Evolutionary conservation across 2,113 vertebrate species (phyloP), one percentile per base, ranked within the genome.

Genomic region (Zosterops pallidus): DNA sequence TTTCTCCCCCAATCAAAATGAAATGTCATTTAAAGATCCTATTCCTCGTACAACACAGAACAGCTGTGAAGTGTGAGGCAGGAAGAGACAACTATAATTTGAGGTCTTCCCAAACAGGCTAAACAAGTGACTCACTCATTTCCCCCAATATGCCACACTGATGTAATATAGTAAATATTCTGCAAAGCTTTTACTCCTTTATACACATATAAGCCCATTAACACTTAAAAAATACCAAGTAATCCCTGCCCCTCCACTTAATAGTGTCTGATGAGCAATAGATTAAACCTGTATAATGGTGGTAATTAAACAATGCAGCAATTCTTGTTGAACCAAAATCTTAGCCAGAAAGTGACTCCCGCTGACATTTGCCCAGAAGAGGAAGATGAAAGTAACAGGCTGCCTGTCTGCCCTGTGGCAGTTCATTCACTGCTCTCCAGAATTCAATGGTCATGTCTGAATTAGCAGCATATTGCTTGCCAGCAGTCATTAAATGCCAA

Each of bases 401-500:
- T 52, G 88, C 44, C 79, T 93, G 75, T 53, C 50, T 76, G 83
- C 86, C 83, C 80, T 52, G 59, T 65, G 63, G 93, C 80, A 49
- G 53, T 46, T 88, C 86, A 60, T 76, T 80, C 83, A 41, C 53
- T 88, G 10, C 33, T 52, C 83, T 67, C 52, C 85, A 72, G 35
- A 92, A 90, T 17, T 49, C 71, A 72, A 4, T 41, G n/a, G n/a
- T 76, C 75, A 72, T 37, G 67, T 53, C 49, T 76, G 31, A 94
- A 57, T 84, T 47, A 81, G 74, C n/a, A 81, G 64, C 64, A 70
- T 60, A 81, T 65, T 86, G 92, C 77, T 91, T 86, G 87, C 77
- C 77, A 91, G 81, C 26, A 86, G 81, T 86, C 81, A 89, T 89
- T 91, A 92, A 79, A 64, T 28, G 68, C 63, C 83, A 60, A 76